Evolutionary conservation across 2,797 vertebrate species (phyloP).

Genomic region (Scomberomorus guttatus): DNA sequence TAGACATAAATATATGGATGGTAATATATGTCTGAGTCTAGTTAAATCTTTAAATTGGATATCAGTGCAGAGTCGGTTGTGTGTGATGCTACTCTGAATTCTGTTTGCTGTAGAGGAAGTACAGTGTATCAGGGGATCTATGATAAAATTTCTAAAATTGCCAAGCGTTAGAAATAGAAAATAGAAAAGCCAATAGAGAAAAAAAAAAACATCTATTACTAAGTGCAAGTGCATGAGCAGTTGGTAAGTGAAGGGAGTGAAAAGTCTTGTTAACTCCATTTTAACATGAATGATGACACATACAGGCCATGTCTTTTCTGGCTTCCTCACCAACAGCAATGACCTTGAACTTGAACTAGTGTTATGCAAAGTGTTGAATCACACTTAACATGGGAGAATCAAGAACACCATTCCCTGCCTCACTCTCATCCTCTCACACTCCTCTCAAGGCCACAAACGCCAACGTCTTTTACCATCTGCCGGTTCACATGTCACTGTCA

Average conservation of each 20-base stretch:
- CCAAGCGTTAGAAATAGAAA: constrained; percentile 8
- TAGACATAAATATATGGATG: constrained; percentile 36
- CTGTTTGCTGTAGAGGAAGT: constrained; percentile 3
- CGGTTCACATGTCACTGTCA: not conserved
- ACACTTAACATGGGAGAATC: not conserved
- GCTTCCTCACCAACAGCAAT: not conserved
- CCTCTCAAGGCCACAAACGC: not conserved
- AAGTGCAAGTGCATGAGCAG: not conserved
- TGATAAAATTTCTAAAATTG: constrained; percentile 19
- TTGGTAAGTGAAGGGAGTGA: not conserved
- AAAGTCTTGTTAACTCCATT: not conserved
- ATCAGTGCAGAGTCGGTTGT: constrained; percentile 10
- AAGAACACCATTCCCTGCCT: not conserved
- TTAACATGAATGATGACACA: not conserved
- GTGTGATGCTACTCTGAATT: constrained; percentile 18
- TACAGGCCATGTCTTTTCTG: not conserved
- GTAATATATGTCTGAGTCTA: constrained; percentile 9
- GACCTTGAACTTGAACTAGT: not conserved
- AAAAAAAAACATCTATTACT: not conserved
- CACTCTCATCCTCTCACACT: not conserved
- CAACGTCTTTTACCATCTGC: not conserved
- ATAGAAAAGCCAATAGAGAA: not conserved
- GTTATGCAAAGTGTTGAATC: constrained; percentile 12
- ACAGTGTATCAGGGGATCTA: not conserved
- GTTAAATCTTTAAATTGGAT: constrained; percentile 36